Base-by-base conservation (phyloP, 2,888 invertebrate genomes). In the Poecilus cupreus region DNA sequence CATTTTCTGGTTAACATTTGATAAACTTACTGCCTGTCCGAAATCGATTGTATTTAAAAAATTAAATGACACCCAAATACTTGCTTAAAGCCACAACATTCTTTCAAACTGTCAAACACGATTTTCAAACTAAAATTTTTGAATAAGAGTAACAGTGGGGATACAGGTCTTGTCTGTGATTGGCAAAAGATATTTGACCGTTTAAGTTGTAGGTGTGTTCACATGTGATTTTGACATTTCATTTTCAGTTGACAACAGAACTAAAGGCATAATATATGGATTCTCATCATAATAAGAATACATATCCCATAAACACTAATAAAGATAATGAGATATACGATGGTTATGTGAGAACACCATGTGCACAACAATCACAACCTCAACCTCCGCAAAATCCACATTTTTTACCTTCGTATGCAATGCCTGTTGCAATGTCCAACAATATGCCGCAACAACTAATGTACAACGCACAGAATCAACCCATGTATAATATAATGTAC, bases 341-440 rank as follows among this genome's bases (percentile, higher is more conserved):
- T 11, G 75, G 79, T 54, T 83, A 82, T 46, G 70, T 20, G 6
- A 68, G 81, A 10, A 82, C 83, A 13, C 83, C 83, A 20, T 85
- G 84, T 82, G 83, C 83, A 5, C 85, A 85, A 82, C 85, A 85
- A 80, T 16, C 76, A 20, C 81, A 82, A 51, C 82, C 75, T 32
- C 81, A 82, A 51, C 82, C 75, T 32, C 8, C 43, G 18, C 76
- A 82, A 22, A 82, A 79, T 32, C 84, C 83, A 70, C 83, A 83
- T 43, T 80, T 72, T 54, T 22, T 80, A 74, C 26, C 80, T 46
- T 78, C 84, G 1, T 84, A 83, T 32, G 26, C 83, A 37, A 72
- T 82, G 24, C 78, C 82, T 18, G 32, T 76, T 32, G 32, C 32
- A 18, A 81, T 76, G 84, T 85, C 16, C 46, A 83, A 22, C 83